Base-by-base conservation (phyloP, 2,888 invertebrate species). In the Heteromurus nitidus region DNA sequence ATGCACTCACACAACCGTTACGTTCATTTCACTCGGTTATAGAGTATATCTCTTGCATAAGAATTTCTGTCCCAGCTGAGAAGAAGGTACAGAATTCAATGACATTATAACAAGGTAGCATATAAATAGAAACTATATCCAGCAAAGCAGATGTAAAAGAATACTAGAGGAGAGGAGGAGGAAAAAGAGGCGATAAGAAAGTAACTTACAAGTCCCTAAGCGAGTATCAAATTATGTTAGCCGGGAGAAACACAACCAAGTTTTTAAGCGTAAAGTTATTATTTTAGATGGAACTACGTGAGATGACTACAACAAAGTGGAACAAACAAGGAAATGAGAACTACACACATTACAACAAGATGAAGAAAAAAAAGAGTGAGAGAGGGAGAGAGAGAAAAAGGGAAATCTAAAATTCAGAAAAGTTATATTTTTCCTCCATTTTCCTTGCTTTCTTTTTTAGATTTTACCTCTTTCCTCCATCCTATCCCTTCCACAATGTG, bases 151-250 rank as follows among this genome's bases (percentile, higher is more conserved):
- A n/a, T n/a, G n/a, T n/a, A n/a, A n/a, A n/a, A n/a, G n/a, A n/a
- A n/a, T n/a, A n/a, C n/a, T n/a, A n/a, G n/a, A n/a, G n/a, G n/a
- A n/a, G n/a, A n/a, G n/a, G n/a, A n/a, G 28, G 20, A 26, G 64
- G 62, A 55, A 73, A 65, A 82, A n/a, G n/a, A n/a, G n/a, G 82
- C 24, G 80, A 62, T 36, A 83, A 60, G 55, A 70, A 75, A 70
- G 65, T 58, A 80, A 75, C 67, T 83, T 82, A 82, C 68, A 84
- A 82, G 75, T 85, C 85, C 85, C 85, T 36, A 53, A 81, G 85
- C 85, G 85, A 81, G 76, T 85, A 85, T 85, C 84, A 82, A 84
- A 82, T 85, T 84, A 84, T 85, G 83, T 81, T 81, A 67, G 65
- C 76, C 77, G 62, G 16, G 65, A 82, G 67, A 82, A 76, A 77